Evolutionary conservation across 1,140 invertebrate genomes (phyloP).

Genomic region (Acyrthosiphon pisum): DNA sequence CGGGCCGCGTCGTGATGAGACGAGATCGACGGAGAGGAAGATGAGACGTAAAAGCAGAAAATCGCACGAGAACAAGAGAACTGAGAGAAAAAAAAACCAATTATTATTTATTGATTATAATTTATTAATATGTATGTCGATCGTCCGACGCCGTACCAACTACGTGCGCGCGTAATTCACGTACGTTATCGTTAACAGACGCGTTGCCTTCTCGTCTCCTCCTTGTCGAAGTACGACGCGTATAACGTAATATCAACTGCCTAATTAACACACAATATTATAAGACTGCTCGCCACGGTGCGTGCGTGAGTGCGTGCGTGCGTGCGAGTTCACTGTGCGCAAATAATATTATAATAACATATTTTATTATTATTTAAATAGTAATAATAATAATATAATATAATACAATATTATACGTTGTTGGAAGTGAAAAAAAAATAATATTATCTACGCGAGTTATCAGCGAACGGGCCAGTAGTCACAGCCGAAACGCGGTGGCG

Average conservation of each 20-base stretch:
- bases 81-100: neutral
- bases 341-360: neutral
- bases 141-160: neutral
- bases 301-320: neutral
- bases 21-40: neutral
- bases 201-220: neutral
- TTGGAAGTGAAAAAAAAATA: neutral
- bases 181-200: constrained; percentile 3
- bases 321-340: neutral
- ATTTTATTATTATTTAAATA: neutral
- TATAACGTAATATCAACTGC: neutral
- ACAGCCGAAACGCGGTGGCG: neutral
- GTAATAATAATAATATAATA: neutral
- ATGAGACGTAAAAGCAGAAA: too few species aligned
- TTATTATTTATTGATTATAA: too few species aligned
- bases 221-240: neutral
- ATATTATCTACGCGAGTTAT: constrained; percentile 16
- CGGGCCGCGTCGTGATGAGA: neutral
- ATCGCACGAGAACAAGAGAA: neutral
- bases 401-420: neutral
- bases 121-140: neutral
- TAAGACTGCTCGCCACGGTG: neutral
- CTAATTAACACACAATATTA: neutral
- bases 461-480: neutral
- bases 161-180: neutral